Base-by-base conservation (phyloP, 2,113 vertebrate species). In the Candoia aspera region DNA sequence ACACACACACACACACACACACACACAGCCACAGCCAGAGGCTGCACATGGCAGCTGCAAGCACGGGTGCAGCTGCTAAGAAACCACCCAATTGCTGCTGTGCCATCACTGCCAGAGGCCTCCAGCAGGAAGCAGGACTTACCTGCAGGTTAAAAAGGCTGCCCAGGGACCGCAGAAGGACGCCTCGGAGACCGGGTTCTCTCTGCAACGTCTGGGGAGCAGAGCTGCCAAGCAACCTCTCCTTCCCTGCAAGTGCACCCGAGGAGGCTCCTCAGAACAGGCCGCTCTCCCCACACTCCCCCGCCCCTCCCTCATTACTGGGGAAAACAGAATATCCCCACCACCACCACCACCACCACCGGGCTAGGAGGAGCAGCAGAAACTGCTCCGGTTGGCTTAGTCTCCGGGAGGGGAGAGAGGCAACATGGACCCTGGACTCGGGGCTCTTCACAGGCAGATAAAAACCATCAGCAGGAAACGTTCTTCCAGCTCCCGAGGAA, bases 211-310 rank as follows among this genome's bases (percentile, higher is more conserved):
- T 17, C 64, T 17, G 64, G 13, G n/a, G n/a, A 73, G n/a, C 64
- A 73, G 68, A 79, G 6, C 33, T 8, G 68, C 15, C 19, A 6
- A 6, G 4, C 3, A 23, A 10, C 26, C 26, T 15, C 26, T 4
- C 62, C 26, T n/a, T 6, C 29, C 29, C 29, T 62, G 42, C 42
- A 42, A 42, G 42, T 42, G 42, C 42, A 42, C 42, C 2, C 2
- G 42, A 42, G 42, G n/a, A 17, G n/a, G 1, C 64, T 17, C 64
- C 2, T 2, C 12, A 33, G 33, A 6, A 37, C n/a, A 19, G 0
- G 4, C n/a, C 2, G 13, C n/a, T 0, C 2, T 4, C 26, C 29
- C 29, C 62, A 6, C 64, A 29, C n/a, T 2, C 5, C 0, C 64
- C 62, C 3, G 62, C 26, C 62, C 13, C 4, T 21, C 57, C 57